Percentiles rank a stretch among this genome's conserved stretches.
These are phyloP conservation scores for Sceloporus tristichus DNA, from an alignment of 2,113 vertebrate genomes.

Conservation along the genomic window DNA sequence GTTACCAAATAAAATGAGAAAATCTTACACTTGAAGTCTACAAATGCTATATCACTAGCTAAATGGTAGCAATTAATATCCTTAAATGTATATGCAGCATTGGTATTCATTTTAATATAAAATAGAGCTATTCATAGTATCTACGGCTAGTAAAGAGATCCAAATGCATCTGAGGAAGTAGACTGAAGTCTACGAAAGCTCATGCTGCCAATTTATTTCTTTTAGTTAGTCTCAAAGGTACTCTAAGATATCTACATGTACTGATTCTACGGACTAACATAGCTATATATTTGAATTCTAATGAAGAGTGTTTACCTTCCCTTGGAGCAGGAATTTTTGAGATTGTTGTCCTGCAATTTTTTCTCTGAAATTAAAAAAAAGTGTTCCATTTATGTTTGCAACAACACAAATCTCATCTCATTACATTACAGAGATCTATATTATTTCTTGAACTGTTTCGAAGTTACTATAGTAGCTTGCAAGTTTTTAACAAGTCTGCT, in stretches of 20 bases:
- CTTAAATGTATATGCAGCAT: not conserved
- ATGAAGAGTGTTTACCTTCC: conserved; percentile 73
- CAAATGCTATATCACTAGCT: not conserved
- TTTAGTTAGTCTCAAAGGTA: too few species aligned
- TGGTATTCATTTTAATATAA: not conserved
- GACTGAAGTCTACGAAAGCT: too few species aligned
- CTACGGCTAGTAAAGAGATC: not conserved
- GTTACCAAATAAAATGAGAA: not conserved
- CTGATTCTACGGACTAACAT: too few species aligned
- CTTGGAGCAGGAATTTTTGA: conserved; percentile 83
- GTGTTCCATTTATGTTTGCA: conserved; percentile 46
- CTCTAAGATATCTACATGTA: too few species aligned
- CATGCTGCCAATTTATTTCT: too few species aligned
- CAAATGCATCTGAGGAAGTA: too few species aligned
- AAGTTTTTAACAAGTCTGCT: not conserved
- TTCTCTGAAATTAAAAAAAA: conserved; percentile 71
- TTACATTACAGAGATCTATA: not conserved
- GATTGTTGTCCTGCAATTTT: conserved; percentile 73
- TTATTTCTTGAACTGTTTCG: not conserved
- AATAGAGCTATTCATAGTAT: not conserved
- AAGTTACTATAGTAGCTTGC: not conserved
- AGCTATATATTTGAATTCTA: too few species aligned
- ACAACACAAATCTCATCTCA: not conserved
- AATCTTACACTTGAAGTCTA: not conserved
- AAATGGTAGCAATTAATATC: not conserved